Evolutionary conservation across 2,888 invertebrate species (phyloP).

Genomic region (Dasysyrphus albostriatus): DNA sequence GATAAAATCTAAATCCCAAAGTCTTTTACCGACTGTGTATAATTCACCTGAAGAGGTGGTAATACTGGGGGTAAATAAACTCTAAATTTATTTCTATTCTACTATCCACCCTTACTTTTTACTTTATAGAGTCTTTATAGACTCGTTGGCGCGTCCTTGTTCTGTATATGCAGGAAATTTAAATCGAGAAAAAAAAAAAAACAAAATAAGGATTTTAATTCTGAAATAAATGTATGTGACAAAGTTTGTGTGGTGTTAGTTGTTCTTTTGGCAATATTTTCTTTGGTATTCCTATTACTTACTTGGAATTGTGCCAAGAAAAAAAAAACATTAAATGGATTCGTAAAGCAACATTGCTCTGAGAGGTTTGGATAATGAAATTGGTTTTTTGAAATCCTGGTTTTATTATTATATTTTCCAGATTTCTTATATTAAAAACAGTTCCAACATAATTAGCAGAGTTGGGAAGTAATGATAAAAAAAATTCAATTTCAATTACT

Average conservation of each 20-base stretch:
- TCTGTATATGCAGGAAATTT: not conserved
- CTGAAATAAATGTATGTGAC: conserved; percentile 4
- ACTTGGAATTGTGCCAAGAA: conserved; percentile 13
- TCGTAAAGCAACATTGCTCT: not conserved
- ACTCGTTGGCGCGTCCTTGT: conserved; percentile 23
- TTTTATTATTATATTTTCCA: not conserved
- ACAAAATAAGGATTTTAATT: not conserved
- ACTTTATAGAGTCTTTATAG: not conserved
- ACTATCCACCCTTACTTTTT: not conserved
- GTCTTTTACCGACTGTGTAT: conserved; percentile 15
- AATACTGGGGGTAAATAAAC: conserved; percentile 18
- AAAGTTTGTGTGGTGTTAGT: not conserved
- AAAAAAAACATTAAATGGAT: not conserved
- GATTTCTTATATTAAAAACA: not conserved
- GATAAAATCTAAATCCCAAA: conserved; percentile 15
- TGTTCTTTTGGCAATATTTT: not conserved
- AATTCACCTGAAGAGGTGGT: conserved; percentile 4
- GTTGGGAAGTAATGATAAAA: too few relatives aligned
- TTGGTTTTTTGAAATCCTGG: not conserved
- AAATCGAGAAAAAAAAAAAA: not conserved
- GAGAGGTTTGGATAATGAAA: not conserved
- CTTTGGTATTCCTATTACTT: not conserved
- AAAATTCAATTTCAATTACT: too few relatives aligned
- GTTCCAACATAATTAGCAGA: too few relatives aligned
- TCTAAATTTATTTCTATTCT: conserved; percentile 4